phyloP scores from a whole-genome alignment of 2,888 invertebrate genomes.

The Macrostomum cliftonense region DNA sequence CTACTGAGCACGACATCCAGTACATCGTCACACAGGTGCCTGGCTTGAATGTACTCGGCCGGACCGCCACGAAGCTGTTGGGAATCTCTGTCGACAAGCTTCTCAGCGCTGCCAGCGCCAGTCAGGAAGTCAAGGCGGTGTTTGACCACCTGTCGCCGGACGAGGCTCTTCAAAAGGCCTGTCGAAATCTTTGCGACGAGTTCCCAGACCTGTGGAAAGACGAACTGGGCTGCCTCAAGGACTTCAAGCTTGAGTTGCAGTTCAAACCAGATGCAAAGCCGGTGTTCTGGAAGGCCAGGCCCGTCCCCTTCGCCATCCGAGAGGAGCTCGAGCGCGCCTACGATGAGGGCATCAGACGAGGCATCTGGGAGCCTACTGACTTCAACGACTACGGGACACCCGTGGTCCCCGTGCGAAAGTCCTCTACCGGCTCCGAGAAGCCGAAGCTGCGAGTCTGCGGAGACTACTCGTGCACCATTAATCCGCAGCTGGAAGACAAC shows the following conservation, averaged over 20 bases:
- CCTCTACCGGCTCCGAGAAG: slow-evolving; percentile 17
- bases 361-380: no score
- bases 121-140: neutral
- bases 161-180: neutral
- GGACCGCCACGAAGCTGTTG: slow-evolving; percentile 7
- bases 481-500: no score
- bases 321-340: no score
- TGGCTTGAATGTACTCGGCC: no score
- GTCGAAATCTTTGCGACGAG: slow-evolving; percentile 6
- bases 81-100: neutral
- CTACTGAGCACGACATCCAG: no score
- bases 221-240: no score
- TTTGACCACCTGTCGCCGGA: slow-evolving; percentile 4
- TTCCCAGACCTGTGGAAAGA: slow-evolving; percentile 11
- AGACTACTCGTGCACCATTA: slow-evolving; percentile 17
- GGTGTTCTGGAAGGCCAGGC: slow-evolving; percentile 15
- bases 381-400: neutral
- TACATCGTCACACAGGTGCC: no score
- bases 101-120: no score
- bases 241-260: no score
- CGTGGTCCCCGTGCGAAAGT: slow-evolving; percentile 6
- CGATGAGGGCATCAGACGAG: no score
- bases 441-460: slow-evolving; percentile 15
- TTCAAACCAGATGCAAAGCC: slow-evolving; percentile 8
- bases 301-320: slow-evolving; percentile 14